Evolutionary conservation across 2,888 invertebrate species (phyloP).

Genomic region (Lasioglossum figueresi): DNA sequence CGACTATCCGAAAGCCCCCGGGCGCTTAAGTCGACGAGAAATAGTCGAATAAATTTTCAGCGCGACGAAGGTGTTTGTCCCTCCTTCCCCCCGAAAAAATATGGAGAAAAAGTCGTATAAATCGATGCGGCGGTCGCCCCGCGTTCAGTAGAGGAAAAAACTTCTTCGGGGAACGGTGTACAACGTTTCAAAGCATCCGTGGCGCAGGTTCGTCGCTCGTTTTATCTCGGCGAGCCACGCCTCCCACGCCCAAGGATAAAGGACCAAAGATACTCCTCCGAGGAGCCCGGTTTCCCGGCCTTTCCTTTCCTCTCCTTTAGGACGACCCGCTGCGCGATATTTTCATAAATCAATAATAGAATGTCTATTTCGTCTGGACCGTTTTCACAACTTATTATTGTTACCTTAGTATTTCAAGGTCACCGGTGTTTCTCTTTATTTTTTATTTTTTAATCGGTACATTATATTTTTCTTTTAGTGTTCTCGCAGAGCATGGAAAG

Average conservation of each 20-base stretch:
- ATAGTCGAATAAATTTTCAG: conserved; percentile 37
- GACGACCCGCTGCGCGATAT: neutral
- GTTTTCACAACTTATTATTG: neutral
- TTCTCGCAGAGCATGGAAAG: no score
- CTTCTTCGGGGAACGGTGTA: conserved; percentile 31
- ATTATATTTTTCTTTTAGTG: no score
- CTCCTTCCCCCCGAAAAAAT: neutral
- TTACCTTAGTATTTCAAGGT: no score
- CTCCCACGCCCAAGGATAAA: conserved; percentile 48
- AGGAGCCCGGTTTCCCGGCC: neutral
- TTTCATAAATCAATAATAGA: conserved; percentile 8
- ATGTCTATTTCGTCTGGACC: neutral
- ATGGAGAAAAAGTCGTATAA: conserved; percentile 16
- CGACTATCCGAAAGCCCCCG: neutral
- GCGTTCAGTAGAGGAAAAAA: neutral
- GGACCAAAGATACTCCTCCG: conserved; percentile 52
- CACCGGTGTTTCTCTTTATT: no score
- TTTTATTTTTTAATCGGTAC: no score
- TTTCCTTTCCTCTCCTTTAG: conserved; percentile 1
- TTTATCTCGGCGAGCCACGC: conserved; percentile 54
- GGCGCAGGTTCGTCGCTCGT: conserved; percentile 32
- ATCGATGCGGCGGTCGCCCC: conserved; percentile 19
- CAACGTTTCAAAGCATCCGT: conserved; percentile 51
- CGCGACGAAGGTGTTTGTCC: conserved; percentile 18
- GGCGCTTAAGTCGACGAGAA: conserved; percentile 30